Conservation (phyloP, 92 coral and sea anemone species). For the Porites divaricata region DNA sequence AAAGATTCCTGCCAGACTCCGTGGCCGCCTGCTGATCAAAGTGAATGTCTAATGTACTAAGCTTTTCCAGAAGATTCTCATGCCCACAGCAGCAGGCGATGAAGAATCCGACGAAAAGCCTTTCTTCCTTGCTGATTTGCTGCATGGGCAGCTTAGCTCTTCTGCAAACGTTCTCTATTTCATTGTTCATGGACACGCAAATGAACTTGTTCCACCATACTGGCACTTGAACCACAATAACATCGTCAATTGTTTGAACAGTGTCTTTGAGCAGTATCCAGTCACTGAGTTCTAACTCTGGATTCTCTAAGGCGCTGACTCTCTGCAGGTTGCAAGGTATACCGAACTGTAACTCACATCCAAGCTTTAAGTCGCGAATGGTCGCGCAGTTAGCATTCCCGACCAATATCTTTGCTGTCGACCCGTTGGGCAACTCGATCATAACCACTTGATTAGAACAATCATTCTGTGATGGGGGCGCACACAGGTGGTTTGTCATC, state of each 20-base stretch:
- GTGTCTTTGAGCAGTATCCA: slow-evolving; percentile 35
- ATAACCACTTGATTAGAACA: neutral
- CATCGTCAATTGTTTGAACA: slow-evolving; percentile 21
- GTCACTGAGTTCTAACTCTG: slow-evolving; percentile 53
- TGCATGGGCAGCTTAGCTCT: slow-evolving; percentile 89
- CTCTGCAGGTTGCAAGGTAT: slow-evolving; percentile 74
- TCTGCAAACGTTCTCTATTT: slow-evolving; percentile 76
- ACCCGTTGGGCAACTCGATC: slow-evolving; percentile 72
- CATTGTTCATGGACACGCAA: slow-evolving; percentile 77
- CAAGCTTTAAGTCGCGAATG: slow-evolving; percentile 65
- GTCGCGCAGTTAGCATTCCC: slow-evolving; percentile 30
- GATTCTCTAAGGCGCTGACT: slow-evolving; percentile 43
- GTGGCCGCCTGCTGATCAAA: slow-evolving; percentile 56
- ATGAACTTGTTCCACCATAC: slow-evolving; percentile 85
- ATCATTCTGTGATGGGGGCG: neutral
- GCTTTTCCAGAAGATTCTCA: slow-evolving; percentile 50
- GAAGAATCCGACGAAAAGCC: slow-evolving; percentile 76
- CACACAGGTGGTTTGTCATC: slow-evolving; percentile 21
- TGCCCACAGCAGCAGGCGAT: slow-evolving; percentile 77
- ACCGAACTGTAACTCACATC: slow-evolving; percentile 73
- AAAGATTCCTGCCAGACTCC: slow-evolving; percentile 68
- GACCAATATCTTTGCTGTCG: slow-evolving; percentile 46
- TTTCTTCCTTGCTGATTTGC: slow-evolving; percentile 75
- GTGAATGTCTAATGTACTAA: slow-evolving; percentile 39
- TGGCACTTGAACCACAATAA: slow-evolving; percentile 69